These are phyloP conservation scores for Oryzias woworae DNA, from an alignment of 2,113 vertebrate genomes.

Conservation along the genomic window DNA sequence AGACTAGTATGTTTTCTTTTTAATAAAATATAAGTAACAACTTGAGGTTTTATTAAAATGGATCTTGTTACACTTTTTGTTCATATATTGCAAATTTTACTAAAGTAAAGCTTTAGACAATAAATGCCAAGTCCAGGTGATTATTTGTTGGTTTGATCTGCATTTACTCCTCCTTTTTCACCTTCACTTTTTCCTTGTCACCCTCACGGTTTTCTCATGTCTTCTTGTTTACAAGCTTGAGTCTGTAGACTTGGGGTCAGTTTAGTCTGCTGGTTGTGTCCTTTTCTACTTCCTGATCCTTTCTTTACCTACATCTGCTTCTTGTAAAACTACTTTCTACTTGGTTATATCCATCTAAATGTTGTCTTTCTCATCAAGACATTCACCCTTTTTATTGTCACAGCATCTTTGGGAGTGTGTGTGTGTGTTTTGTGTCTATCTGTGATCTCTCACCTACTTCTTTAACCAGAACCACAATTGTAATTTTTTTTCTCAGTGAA, in stretches of 20 bases:
- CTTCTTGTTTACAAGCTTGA: constrained; percentile 41
- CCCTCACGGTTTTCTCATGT: not conserved
- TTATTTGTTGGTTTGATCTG: not conserved
- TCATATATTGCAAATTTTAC: too few relatives aligned
- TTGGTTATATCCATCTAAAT: constrained; percentile 35
- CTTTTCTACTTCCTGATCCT: constrained; percentile 36
- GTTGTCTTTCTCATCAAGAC: constrained; percentile 7
- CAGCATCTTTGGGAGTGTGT: constrained; percentile 1
- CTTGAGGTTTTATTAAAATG: too few relatives aligned
- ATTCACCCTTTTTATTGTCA: constrained; percentile 9
- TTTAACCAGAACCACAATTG: constrained; percentile 17
- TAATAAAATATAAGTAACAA: too few relatives aligned
- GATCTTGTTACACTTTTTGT: too few relatives aligned
- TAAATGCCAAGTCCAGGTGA: too few relatives aligned
- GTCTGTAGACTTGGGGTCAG: constrained; percentile 26
- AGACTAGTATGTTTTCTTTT: too few relatives aligned
- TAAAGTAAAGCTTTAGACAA: too few relatives aligned
- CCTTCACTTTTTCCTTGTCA: not conserved
- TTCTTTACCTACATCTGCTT: constrained; percentile 21
- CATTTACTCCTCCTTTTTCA: not conserved
- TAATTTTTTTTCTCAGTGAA: constrained; percentile 52
- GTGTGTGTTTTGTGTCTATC: constrained; percentile 9
- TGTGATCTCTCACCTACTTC: constrained; percentile 35
- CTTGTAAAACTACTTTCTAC: constrained; percentile 16
- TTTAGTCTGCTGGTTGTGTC: constrained; percentile 28